phyloP scores from a whole-genome alignment of 1,140 invertebrate genomes.

The Nautilus pompilius region DNA sequence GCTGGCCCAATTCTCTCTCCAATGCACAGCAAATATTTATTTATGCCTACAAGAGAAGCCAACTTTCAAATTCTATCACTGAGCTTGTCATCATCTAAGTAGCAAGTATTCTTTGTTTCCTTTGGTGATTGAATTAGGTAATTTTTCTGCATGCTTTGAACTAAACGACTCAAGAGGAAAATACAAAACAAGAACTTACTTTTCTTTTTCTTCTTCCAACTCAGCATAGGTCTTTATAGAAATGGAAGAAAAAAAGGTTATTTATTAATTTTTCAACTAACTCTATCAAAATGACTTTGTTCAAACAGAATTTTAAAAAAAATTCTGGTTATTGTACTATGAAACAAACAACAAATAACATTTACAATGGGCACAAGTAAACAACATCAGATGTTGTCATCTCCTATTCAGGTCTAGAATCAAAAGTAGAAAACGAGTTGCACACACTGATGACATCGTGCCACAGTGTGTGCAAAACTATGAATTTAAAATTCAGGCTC shows the following conservation, averaged over 20 bases:
- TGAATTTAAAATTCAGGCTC: no score
- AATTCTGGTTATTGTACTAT: neutral
- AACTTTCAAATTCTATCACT: neutral
- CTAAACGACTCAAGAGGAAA: neutral
- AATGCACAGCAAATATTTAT: neutral
- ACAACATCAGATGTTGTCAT: neutral
- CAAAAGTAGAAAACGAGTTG: no score
- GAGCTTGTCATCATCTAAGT: neutral
- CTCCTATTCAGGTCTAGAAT: no score
- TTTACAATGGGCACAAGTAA: neutral
- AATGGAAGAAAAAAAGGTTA: no score
- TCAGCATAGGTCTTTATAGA: slow-evolving; percentile 18
- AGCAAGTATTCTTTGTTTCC: neutral
- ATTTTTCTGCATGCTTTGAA: neutral
- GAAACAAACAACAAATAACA: neutral
- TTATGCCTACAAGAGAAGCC: neutral
- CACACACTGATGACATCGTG: no score
- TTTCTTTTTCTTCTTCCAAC: slow-evolving; percentile 25
- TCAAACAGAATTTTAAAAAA: slow-evolving; percentile 12
- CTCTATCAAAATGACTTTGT: no score
- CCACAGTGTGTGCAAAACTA: no score
- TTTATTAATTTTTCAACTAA: no score
- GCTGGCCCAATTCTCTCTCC: neutral
- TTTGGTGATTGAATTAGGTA: neutral
- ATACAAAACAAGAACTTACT: slow-evolving; percentile 14